Percentiles rank a stretch among this genome's conserved stretches.
These are phyloP conservation scores for Pygocentrus nattereri DNA, from an alignment of 2,797 vertebrate genomes.

Conservation along the genomic window DNA sequence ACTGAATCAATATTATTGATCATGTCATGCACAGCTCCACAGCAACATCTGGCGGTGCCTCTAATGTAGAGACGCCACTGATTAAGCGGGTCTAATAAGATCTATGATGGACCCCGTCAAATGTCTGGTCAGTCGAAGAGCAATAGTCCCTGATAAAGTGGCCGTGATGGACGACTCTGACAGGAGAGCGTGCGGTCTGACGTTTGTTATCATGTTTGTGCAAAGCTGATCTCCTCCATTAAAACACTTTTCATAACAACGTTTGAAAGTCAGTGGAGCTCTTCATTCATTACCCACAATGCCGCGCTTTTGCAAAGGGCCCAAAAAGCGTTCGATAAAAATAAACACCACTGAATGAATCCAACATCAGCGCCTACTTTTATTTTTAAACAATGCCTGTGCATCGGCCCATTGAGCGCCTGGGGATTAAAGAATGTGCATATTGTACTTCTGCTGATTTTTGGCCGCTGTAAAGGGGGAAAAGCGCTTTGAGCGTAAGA, in stretches of 20 bases:
- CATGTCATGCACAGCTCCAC: too few species aligned
- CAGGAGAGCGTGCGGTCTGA: background rate
- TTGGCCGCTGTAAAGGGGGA: background rate
- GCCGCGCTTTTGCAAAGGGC: background rate
- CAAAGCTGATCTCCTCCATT: background rate
- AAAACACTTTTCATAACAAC: background rate
- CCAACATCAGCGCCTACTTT: background rate
- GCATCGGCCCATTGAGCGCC: background rate
- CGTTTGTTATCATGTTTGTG: background rate
- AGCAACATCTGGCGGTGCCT: too few species aligned
- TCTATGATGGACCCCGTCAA: too few species aligned
- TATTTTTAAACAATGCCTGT: slow-evolving; percentile 2
- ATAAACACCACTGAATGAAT: background rate
- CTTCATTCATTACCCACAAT: background rate
- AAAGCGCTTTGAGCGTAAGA: background rate
- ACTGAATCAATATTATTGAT: too few species aligned
- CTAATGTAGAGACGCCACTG: too few species aligned
- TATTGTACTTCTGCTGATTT: background rate
- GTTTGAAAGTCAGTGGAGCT: background rate
- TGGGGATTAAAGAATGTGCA: slow-evolving; percentile 20
- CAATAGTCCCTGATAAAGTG: background rate
- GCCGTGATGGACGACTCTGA: background rate
- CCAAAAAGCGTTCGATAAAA: background rate
- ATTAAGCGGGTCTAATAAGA: too few species aligned
- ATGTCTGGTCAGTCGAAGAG: too few species aligned